Base-by-base conservation (phyloP, 2,113 vertebrate genomes). In the Poeciliopsis prolifica region DNA sequence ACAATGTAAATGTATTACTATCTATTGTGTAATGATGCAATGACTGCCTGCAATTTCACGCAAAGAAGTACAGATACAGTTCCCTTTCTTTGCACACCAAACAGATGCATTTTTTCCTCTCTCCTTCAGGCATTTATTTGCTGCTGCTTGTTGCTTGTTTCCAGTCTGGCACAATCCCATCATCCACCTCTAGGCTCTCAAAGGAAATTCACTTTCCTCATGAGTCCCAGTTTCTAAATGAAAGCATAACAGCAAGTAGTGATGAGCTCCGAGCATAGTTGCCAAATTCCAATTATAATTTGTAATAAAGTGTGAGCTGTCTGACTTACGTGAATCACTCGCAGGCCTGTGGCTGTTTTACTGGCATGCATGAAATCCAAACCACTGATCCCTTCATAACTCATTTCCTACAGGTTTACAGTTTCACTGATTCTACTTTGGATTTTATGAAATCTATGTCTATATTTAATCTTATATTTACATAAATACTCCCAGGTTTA, bases 231-330 rank as follows among this genome's bases (percentile, higher is more conserved):
- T 70, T 11, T 40, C 15, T 40, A 40, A 60, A 70, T 40, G 28
- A 40, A 70, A 61, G 33, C n/a, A 9, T 33, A 69, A 51, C 33
- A 17, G 24, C 6, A 14, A 37, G 15, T n/a, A 70, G 22, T 60
- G 31, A 58, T 35, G 68, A 70, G 68, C 54, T 26, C 30, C 11
- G 31, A 70, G 54, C n/a, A 5, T 26, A 35, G 31, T 54, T 35
- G 12, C 54, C 54, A 70, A 37, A 70, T 35, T 70, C 54, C 69
- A 60, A 70, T 61, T 61, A 60, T n/a, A 37, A 26, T 30, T 33
- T 61, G 13, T 60, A 31, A 70, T 26, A 31, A 69, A 54, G 44
- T 24, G 24, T 70, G 51, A 35, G 51, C 35, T 60, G 33, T 37
- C 31, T 58, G 19, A 58, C 48, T 58, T 58, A 10, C 51, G 24